phyloP scores from a whole-genome alignment of 2,888 invertebrate genomes.

The Orthosia gracilis region DNA sequence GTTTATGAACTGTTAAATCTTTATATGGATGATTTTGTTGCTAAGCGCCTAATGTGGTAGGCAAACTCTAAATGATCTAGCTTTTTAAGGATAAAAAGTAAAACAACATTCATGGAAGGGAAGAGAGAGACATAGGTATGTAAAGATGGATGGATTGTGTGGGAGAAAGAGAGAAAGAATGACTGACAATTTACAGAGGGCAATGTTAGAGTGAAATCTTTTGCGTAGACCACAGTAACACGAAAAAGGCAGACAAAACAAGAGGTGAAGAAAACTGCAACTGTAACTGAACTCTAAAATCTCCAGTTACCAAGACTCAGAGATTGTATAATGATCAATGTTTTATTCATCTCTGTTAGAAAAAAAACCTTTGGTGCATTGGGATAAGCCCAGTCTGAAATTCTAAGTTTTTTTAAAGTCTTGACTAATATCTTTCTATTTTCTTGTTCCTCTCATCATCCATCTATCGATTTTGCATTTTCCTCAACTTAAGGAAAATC shows the following conservation, averaged over 20 bases:
- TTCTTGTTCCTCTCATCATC: not conserved
- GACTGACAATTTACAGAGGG: not conserved
- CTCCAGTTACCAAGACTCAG: not conserved
- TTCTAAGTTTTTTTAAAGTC: not conserved
- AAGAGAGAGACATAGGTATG: not conserved
- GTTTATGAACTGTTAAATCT: conserved; percentile 30
- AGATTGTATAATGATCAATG: not conserved
- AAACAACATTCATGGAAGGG: not conserved
- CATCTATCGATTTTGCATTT: not conserved
- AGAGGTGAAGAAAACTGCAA: not conserved
- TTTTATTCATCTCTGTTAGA: not conserved
- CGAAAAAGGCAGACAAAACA: not conserved
- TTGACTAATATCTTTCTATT: not conserved
- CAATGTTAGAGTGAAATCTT: not conserved
- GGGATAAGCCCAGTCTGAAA: not conserved
- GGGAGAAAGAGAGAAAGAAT: not conserved
- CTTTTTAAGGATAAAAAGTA: not conserved
- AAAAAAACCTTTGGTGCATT: not conserved
- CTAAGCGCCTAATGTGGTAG: not conserved
- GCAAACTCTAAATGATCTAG: not conserved
- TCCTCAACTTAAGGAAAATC: not conserved
- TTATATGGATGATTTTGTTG: conserved; percentile 6
- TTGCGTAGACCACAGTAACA: not conserved
- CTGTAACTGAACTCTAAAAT: not conserved
- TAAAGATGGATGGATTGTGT: not conserved